These are phyloP conservation scores for Acridotheres tristis DNA, from an alignment of 2,797 vertebrate genomes.

Conservation along the genomic window DNA sequence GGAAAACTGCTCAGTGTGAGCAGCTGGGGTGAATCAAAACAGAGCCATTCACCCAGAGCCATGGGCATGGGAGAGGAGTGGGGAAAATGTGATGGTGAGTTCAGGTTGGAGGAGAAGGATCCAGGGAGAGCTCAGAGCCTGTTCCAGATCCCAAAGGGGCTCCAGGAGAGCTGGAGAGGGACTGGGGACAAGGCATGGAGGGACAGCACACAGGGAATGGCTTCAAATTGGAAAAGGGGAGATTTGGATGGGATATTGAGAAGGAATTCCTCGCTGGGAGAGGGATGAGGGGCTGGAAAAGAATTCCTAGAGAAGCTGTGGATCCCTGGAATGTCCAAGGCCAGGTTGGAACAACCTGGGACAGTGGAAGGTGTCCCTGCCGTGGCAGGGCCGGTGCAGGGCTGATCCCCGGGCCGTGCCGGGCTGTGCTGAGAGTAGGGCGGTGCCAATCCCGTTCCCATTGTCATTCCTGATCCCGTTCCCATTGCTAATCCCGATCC, in stretches of 20 bases:
- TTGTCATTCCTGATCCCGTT: too few relatives aligned
- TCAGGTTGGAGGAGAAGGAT: accelerated
- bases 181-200: accelerated
- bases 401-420: neutral
- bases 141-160: accelerated
- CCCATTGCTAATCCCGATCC: too few relatives aligned
- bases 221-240: too few relatives aligned
- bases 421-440: too few relatives aligned
- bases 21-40: neutral
- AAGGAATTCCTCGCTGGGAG: neutral
- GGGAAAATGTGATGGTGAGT: neutral
- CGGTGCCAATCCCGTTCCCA: too few relatives aligned
- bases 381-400: accelerated
- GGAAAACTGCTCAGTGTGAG: neutral
- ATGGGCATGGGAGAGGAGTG: neutral
- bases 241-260: neutral
- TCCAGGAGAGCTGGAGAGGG: neutral
- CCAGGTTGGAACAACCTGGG: neutral
- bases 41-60: neutral
- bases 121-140: neutral
- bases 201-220: neutral
- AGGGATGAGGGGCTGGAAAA: neutral
- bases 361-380: neutral
- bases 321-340: neutral
- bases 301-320: neutral